Percentiles rank a stretch among this genome's conserved stretches.
Evolutionary conservation across 2,797 vertebrate genomes (phyloP).

Genomic region (Peromyscus melanophrys): DNA sequence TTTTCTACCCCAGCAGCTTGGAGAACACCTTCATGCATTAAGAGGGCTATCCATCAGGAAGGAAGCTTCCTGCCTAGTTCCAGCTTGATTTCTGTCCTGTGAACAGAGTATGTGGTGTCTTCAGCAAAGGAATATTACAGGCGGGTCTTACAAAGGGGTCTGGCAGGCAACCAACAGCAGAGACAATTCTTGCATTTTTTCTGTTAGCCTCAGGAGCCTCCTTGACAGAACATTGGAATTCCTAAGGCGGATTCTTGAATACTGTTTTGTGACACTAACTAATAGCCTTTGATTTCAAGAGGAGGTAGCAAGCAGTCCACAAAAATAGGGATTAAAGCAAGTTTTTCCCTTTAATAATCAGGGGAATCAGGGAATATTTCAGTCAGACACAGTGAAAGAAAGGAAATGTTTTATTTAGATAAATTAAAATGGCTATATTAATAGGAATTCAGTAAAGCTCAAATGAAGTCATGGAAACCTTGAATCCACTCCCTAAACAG

Average conservation of each 20-base stretch:
- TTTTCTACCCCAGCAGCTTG: neutral
- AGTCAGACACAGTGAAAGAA: constrained; percentile 72
- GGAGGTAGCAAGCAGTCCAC: neutral
- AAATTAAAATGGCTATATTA: constrained; percentile 75
- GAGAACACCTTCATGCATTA: neutral
- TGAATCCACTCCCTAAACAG: constrained; percentile 69
- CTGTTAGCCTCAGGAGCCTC: neutral
- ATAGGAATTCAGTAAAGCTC: constrained; percentile 75
- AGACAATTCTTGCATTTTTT: neutral
- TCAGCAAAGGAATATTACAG: neutral
- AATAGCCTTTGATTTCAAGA: constrained; percentile 55
- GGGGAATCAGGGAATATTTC: neutral
- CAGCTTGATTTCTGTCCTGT: neutral
- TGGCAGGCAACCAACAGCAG: neutral
- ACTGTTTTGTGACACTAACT: constrained; percentile 47
- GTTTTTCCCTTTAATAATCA: constrained; percentile 32
- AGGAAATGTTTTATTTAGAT: constrained; percentile 85
- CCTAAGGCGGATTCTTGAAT: constrained; percentile 33
- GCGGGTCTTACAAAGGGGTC: neutral
- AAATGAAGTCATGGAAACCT: constrained; percentile 59
- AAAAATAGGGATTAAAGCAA: constrained; percentile 52
- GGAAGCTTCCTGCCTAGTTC: neutral
- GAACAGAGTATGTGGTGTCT: neutral
- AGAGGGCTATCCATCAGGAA: neutral
- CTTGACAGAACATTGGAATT: neutral